Evolutionary conservation across 2,888 invertebrate genomes (phyloP), one percentile per base, ranked within the genome.

Genomic region (Spialia ferax): DNA sequence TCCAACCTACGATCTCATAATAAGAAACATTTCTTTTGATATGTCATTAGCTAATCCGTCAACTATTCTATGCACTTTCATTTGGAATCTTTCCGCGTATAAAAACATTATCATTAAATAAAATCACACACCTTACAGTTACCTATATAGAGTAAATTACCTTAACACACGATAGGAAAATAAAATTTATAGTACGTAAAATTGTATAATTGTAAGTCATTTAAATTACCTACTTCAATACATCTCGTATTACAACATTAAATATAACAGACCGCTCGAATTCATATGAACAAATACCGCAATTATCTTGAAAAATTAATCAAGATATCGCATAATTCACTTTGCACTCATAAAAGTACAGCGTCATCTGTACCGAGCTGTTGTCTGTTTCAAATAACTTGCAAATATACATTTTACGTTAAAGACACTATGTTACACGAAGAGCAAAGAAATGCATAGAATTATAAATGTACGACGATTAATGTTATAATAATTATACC

Each of bases 81-180:
- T 93, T 93, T 93, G 93, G 93, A 93, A 93, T 92, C 93, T 93
- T 93, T 93, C 93, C 88, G 80, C 80, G 75, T 84, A 84, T 84
- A 86, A 87, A 86, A 89, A 87, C 74, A 70, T 75, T 82, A 84
- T 84, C 81, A 84, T 86, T 78, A 91, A 89, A 84, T 87, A 90
- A 91, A 89, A 85, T 86, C 88, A 90, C 91, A 90, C 92, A 87
- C 83, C 87, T 90, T 92, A 92, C 67, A 80, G 78, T 79, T 79
- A 76, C n/a, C n/a, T n/a, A n/a, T 15, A 79, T 70, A 69, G 70
- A 72, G 63, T 82, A 81, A 82, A 83, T 82, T 89, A 90, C 76
- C 88, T 91, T 59, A 87, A 83, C 82, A 87, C 84, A 86, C 81
- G 75, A 42, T 66, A 66, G 80, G 79, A 85, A 78, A 85, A 79